These are phyloP conservation scores for Syngnathus floridae DNA, from an alignment of 2,113 vertebrate species.

Conservation along the genomic window DNA sequence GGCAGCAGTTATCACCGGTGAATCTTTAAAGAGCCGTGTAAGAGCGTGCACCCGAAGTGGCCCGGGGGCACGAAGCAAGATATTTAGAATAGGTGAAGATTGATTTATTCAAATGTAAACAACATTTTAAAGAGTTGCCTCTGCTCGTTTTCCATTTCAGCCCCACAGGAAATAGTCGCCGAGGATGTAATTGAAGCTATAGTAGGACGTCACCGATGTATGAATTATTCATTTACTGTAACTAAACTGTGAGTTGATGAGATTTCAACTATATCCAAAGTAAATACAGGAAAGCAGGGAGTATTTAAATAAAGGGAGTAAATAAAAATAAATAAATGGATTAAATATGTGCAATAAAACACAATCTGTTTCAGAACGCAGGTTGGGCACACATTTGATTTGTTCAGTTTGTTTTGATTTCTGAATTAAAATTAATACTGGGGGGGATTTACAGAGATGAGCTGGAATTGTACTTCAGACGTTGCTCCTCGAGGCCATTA, in stretches of 20 bases:
- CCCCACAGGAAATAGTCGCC: slow-evolving; percentile 14
- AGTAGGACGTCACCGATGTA: slow-evolving; percentile 21
- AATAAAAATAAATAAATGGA: slow-evolving; percentile 17
- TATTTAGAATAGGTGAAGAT: slow-evolving; percentile 17
- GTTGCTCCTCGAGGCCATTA: too few relatives aligned
- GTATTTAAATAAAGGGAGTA: not conserved
- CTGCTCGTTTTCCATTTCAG: slow-evolving; percentile 26
- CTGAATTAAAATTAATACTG: too few relatives aligned
- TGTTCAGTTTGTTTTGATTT: too few relatives aligned
- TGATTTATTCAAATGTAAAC: slow-evolving; percentile 32
- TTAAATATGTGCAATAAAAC: slow-evolving; percentile 9
- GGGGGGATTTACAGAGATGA: too few relatives aligned
- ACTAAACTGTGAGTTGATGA: slow-evolving; percentile 31
- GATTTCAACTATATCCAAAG: slow-evolving; percentile 34
- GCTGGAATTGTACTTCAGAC: too few relatives aligned
- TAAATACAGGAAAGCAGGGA: slow-evolving; percentile 4
- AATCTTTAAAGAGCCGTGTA: slow-evolving; percentile 29
- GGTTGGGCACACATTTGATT: not conserved
- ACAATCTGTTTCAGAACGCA: not conserved
- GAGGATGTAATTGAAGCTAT: slow-evolving; percentile 34
- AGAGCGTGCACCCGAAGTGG: slow-evolving; percentile 2
- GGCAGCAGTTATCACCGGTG: slow-evolving; percentile 18
- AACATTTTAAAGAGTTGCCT: slow-evolving; percentile 26
- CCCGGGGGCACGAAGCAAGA: slow-evolving; percentile 21
- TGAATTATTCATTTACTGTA: slow-evolving; percentile 43